Evolutionary conservation across 1,140 invertebrate species (phyloP), one percentile per base, ranked within the genome.

Genomic region (Zeugodacus cucurbitae): DNA sequence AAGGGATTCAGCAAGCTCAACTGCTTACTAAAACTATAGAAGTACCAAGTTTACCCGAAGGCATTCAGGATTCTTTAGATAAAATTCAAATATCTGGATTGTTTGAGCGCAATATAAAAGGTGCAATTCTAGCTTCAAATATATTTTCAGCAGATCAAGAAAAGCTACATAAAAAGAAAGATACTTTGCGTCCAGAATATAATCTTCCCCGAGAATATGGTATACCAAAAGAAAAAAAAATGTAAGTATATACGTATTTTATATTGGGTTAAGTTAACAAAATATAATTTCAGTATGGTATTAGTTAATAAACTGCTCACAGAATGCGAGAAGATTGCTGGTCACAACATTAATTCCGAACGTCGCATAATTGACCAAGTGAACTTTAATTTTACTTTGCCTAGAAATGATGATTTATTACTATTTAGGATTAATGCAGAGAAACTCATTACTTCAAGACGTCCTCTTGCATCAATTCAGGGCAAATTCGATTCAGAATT

Each of bases 121-220:
- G 95, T 90, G 95, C 95, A 17, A 96, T 98, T 87, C 93, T 96
- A 89, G 95, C 95, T 87, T 95, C 97, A 2, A 95, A 96, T 91
- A 93, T 97, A 78, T 97, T 96, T 94, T 97, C 98, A 94, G 95
- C 96, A 57, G 94, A 96, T 90, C 96, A 97, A 92, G 94, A 96
- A 88, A 96, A 96, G 91, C 92, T 98, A 74, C 96, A 97, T 14
- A 96, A 96, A 94, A 94, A 95, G 1, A 96, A 96, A 93, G 95
- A 97, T 91, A 94, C 95, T 10, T 91, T 94, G 54, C 95, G 96
- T 90, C 96, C 96, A 64, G 34, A 41, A 34, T 97, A 94, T 93
- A 95, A 95, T 89, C 97, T 96, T 92, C 95, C 96, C 20, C 94
- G 96, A 90, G 93, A 95, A 88, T 96, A 96, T 91, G 97, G 97